Base-by-base conservation (phyloP, 2,888 invertebrate genomes). In the Zhengitettix transpicula region DNA sequence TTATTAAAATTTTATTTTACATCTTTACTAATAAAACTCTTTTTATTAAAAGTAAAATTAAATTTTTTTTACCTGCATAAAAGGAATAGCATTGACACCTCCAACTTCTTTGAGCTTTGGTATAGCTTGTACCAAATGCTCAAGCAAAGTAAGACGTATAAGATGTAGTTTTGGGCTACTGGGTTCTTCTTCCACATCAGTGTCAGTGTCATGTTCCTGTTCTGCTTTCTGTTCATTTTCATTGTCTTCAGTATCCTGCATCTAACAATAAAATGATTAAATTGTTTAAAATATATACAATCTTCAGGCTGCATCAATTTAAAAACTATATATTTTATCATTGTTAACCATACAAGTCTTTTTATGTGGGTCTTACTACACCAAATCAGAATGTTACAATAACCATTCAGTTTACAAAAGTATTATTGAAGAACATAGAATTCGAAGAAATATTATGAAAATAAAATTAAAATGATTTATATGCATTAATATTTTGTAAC, bases 51-150 rank as follows among this genome's bases (percentile, higher is more conserved):
- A 28, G 15, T 54, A 16, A 52, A 54, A 28, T 55, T 16, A 7
- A 16, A 51, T 53, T 54, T 53, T n/a, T 41, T 44, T 56, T 64
- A 89, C 90, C 81, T 96, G 95, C 72, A 96, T 84, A 69, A 91
- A 90, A 0, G 96, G 95, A 69, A 96, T 90, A 17, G 89, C 86
- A 62, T 90, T 79, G 10, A 90, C 83, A 1, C 95, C 95, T 28
- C 88, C 88, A 63, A 89, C 81, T 55, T 82, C 77, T 65, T 85
- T 80, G 59, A 95, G 74, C 56, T 83, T 81, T 0, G 88, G 87
- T 66, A 95, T 76, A 65, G 89, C 85, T 61, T 86, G 84, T 56
- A 91, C 80, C 53, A 92, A 80, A 63, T 84, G 82, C 58, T 88
- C 85, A 51, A 93, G 74, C 58, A 93, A 75, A 28, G 85, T 78